phyloP scores from a whole-genome alignment of 1,140 invertebrate genomes.

The Trichonephila inaurata region DNA sequence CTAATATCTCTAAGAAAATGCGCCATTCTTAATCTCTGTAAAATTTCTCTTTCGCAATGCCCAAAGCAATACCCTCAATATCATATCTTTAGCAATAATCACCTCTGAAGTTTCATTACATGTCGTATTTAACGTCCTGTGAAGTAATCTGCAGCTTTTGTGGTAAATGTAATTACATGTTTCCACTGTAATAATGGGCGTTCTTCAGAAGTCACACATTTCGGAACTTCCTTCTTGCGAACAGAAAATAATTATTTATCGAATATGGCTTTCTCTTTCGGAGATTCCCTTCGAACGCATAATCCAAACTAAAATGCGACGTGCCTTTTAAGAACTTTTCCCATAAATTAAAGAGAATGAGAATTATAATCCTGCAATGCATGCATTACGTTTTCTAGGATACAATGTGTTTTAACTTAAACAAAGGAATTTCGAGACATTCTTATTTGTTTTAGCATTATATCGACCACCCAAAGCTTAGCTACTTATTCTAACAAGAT shows the following conservation, averaged over 20 bases:
- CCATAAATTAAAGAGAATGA: constrained; percentile 16
- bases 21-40: background rate
- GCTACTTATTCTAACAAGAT: constrained; percentile 15
- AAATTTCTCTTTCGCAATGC: background rate
- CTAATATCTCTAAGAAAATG: no score
- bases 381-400: background rate
- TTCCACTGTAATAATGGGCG: background rate
- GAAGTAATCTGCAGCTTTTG: background rate
- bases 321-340: background rate
- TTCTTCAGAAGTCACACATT: constrained; percentile 27
- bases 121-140: background rate
- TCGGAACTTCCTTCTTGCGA: background rate
- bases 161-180: background rate
- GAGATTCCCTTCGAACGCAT: background rate
- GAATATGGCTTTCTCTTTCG: background rate
- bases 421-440: background rate
- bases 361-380: background rate
- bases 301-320: background rate
- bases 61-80: background rate
- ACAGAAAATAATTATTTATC: constrained; percentile 46
- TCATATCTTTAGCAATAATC: background rate
- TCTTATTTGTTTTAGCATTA: constrained; percentile 4
- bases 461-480: background rate
- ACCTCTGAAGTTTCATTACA: constrained; percentile 35
- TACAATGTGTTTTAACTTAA: background rate